A percentile compares a stretch with the other conserved stretches of the same genome.
Evolutionary conservation across 2,888 invertebrate species (phyloP).

Genomic region (Tenthredo scrophulariae): DNA sequence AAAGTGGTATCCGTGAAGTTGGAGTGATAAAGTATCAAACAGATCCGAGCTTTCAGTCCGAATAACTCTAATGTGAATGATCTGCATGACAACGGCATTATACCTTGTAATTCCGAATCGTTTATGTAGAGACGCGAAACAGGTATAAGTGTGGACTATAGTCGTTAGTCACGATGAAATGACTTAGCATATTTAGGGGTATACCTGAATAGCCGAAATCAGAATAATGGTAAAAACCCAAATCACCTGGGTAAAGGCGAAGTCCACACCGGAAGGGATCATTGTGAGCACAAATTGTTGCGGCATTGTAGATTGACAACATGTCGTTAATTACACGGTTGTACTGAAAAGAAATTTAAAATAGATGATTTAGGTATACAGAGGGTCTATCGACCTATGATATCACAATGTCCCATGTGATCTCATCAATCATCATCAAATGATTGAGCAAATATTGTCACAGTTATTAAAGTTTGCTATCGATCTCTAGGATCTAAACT

Average conservation of each 20-base stretch:
- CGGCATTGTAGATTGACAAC: conserved; percentile 92
- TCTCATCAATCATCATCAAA: background rate
- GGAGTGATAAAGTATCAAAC: background rate
- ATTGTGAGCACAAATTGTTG: conserved; percentile 91
- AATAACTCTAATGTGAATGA: background rate
- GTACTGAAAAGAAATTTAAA: conserved; percentile 82
- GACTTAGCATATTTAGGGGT: background rate
- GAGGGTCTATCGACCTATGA: background rate
- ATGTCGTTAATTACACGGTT: conserved; percentile 93
- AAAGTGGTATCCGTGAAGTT: background rate
- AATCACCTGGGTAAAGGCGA: conserved; percentile 88
- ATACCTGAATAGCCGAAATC: background rate
- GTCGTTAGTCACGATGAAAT: background rate
- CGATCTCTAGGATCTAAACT: conserved; percentile 68
- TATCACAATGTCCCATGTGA: background rate
- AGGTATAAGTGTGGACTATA: background rate
- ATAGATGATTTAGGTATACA: background rate
- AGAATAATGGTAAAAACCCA: conserved; percentile 63
- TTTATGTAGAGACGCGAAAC: background rate
- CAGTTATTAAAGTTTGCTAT: background rate
- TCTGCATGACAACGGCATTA: background rate
- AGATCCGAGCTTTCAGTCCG: background rate
- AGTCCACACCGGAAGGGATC: conserved; percentile 91
- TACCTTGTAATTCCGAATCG: background rate
- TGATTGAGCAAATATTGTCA: background rate